Evolutionary conservation across 2,888 invertebrate species (phyloP).

Genomic region (Hypsopygia costalis): DNA sequence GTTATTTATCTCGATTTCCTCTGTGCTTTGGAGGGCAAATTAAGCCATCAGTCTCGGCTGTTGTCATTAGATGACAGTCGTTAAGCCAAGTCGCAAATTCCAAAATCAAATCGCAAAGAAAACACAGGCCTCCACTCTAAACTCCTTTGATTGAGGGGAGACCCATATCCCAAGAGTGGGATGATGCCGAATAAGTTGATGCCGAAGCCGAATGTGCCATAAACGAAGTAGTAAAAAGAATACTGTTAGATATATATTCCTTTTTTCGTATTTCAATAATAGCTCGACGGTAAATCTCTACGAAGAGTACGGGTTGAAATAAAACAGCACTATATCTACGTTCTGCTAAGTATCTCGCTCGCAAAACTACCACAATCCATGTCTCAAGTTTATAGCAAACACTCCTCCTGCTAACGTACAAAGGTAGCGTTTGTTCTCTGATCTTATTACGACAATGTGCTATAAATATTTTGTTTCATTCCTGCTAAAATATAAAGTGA

Average conservation of each 20-base stretch:
- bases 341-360: conserved; percentile 37
- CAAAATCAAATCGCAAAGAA: no score
- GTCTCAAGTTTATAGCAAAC: conserved; percentile 39
- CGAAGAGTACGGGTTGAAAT: conserved; percentile 42
- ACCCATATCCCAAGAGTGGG: no score
- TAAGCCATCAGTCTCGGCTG: no score
- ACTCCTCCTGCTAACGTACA: conserved; percentile 34
- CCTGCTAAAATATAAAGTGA: neutral
- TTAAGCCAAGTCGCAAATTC: no score
- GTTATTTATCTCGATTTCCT: no score
- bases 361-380: conserved; percentile 26
- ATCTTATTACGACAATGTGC: conserved; percentile 13
- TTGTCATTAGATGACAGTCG: no score
- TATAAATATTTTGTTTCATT: conserved; percentile 7
- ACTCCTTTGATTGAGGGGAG: no score
- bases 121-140: no score
- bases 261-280: conserved; percentile 28
- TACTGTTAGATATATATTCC: conserved; percentile 9
- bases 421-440: conserved; percentile 28
- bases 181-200: no score
- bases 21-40: no score
- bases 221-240: no score
- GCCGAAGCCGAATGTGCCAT: no score
- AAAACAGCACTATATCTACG: conserved; percentile 55
- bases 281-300: conserved; percentile 39